Evolutionary conservation across 2,888 invertebrate genomes (phyloP).

Genomic region (Operophtera brumata): DNA sequence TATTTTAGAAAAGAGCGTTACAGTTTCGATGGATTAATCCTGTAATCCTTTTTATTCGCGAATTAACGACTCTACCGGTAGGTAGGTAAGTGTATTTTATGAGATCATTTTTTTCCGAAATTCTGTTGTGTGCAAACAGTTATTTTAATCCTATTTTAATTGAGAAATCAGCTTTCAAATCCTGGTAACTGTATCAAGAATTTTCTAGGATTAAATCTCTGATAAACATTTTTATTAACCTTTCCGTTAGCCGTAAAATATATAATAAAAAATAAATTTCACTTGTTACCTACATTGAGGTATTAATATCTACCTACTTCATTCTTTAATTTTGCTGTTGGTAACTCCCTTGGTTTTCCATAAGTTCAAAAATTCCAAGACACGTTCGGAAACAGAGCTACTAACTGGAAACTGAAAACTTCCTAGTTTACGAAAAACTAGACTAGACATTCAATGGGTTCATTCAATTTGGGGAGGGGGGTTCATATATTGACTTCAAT

Average conservation of each 20-base stretch:
- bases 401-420: no score
- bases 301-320: no score
- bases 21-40: constrained; percentile 16
- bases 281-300: not conserved
- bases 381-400: no score
- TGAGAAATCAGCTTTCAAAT: constrained; percentile 12
- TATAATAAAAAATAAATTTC: not conserved
- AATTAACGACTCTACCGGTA: constrained; percentile 19
- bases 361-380: no score
- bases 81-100: constrained; percentile 16
- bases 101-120: constrained; percentile 15
- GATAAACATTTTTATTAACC: not conserved
- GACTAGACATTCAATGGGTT: no score
- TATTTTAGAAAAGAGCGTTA: constrained; percentile 6
- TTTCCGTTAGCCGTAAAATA: constrained; percentile 12
- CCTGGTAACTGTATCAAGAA: constrained; percentile 15
- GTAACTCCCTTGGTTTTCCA: no score
- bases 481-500: no score
- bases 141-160: constrained; percentile 19
- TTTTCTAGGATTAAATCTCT: constrained; percentile 16
- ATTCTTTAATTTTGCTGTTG: no score
- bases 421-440: no score
- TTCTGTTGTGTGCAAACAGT: constrained; percentile 2
- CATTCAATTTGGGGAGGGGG: no score
- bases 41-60: constrained; percentile 18